Base-by-base conservation (phyloP, 2,888 invertebrate species). In the Mesoligia furuncula region DNA sequence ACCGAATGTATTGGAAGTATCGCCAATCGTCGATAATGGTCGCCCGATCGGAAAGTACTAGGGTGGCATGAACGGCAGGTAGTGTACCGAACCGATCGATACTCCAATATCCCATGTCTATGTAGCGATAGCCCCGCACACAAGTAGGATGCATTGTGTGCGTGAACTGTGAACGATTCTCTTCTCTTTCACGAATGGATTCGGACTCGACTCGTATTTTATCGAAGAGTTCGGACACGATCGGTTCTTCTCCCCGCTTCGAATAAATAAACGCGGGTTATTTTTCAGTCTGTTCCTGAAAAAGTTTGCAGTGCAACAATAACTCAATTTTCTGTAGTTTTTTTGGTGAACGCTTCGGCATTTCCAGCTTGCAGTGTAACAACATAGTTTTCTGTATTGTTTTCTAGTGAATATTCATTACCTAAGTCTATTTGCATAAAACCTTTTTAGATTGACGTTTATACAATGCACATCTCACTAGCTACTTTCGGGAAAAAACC, bases 71-170 rank as follows among this genome's bases (percentile, higher is more conserved):
- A 72, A 85, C 75, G n/a, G 31, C 75, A 76, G 85, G 85, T 74
- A 69, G 82, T 85, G 85, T 66, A 79, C 85, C 82, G 75, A 84
- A 84, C 79, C 84, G 84, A 84, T 84, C 84, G 73, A 84, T 84
- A 85, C 78, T 81, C 77, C 80, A 65, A 85, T 85, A 84, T 72
- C 75, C 85, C 82, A 75, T 79, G 71, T 68, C 79, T 82, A 75
- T 51, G 81, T 64, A 45, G n/a, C 65, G 81, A 81, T 81, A 73
- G 42, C 9, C 9, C 15, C 61, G 66, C 84, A 74, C 85, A 84
- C 85, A 84, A 65, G 51, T 24, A 66, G 20, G 73, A 17, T 82
- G 79, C 79, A 75, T 42, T 66, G 82, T 84, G 79, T 85, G 85
- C 68, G 84, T 84, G 80, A 42, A 72, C 82, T 69, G 51, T 79